Evolutionary conservation across 1,140 invertebrate species (phyloP).

Genomic region (Eciton burchellii): DNA sequence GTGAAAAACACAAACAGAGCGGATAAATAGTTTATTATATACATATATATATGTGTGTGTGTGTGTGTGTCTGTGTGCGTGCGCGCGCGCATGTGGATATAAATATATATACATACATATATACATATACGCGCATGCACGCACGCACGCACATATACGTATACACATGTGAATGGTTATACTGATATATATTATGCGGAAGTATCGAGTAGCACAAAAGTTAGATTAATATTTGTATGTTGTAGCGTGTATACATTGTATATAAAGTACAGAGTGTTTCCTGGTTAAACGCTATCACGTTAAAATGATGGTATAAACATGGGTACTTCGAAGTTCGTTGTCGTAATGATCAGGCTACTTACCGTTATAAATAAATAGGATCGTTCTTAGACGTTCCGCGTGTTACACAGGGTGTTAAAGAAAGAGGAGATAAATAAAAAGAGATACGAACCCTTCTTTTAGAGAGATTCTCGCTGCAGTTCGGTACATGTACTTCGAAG

Average conservation of each 20-base stretch:
- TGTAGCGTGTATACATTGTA: conserved; percentile 76
- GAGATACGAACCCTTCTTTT: neutral
- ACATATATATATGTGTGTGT: conserved; percentile 58
- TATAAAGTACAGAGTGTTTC: conserved; percentile 63
- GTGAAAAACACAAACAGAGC: conserved; percentile 31
- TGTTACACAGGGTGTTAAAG: conserved; percentile 39
- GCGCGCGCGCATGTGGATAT: conserved; percentile 49
- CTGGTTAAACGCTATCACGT: conserved; percentile 61
- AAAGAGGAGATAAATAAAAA: conserved; percentile 34
- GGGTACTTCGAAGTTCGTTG: conserved; percentile 53
- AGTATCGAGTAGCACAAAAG: conserved; percentile 76
- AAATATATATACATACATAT: conserved; percentile 30
- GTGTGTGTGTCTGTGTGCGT: conserved; percentile 31
- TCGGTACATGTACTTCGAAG: conserved; percentile 41
- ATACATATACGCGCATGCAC: conserved; percentile 44
- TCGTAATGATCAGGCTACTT: neutral
- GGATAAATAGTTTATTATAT: conserved; percentile 61
- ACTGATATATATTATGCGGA: conserved; percentile 60
- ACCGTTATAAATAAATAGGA: conserved; percentile 28
- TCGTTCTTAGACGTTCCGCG: conserved; percentile 32
- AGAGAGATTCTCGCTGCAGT: neutral
- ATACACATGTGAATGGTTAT: conserved; percentile 52
- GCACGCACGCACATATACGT: conserved; percentile 4
- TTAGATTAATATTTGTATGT: conserved; percentile 78
- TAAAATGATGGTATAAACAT: conserved; percentile 59